Evolutionary conservation across 1,140 invertebrate genomes (phyloP).

Genomic region (Macrosteles quadrilineatus): DNA sequence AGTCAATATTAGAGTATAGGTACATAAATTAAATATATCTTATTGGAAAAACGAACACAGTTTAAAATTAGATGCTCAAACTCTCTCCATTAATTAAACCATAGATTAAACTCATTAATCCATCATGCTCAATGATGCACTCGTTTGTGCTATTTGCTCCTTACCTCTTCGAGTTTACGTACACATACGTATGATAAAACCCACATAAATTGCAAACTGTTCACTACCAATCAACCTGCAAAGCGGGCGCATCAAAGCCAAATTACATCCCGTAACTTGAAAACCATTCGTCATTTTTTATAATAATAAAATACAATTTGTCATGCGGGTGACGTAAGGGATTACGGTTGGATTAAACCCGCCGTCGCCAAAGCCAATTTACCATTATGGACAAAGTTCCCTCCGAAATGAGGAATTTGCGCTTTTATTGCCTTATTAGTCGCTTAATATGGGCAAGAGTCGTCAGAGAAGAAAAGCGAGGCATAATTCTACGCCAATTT

Average conservation of each 20-base stretch:
- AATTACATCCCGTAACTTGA: not conserved
- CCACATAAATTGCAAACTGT: no score
- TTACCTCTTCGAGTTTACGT: no score
- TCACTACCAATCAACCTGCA: no score
- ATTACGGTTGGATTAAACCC: not conserved
- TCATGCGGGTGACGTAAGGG: not conserved
- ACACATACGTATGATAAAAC: no score
- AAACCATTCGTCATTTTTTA: slow-evolving; percentile 1
- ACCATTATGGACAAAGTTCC: slow-evolving; percentile 4
- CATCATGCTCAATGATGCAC: no score
- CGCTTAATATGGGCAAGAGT: slow-evolving; percentile 23
- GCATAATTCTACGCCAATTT: slow-evolving; percentile 26
- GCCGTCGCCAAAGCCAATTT: not conserved
- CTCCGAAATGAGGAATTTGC: slow-evolving; percentile 14
- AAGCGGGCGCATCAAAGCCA: not conserved
- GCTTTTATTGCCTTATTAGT: slow-evolving; percentile 18
- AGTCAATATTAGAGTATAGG: no score
- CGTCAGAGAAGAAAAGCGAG: slow-evolving; percentile 22
- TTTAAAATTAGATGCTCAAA: no score
- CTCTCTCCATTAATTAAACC: no score
- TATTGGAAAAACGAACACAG: no score
- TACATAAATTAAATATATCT: no score
- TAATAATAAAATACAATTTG: not conserved
- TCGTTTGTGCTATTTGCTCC: no score
- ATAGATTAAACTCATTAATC: no score